Conservation (phyloP, 2,888 invertebrate species). For the Perizoma affinitatum region DNA sequence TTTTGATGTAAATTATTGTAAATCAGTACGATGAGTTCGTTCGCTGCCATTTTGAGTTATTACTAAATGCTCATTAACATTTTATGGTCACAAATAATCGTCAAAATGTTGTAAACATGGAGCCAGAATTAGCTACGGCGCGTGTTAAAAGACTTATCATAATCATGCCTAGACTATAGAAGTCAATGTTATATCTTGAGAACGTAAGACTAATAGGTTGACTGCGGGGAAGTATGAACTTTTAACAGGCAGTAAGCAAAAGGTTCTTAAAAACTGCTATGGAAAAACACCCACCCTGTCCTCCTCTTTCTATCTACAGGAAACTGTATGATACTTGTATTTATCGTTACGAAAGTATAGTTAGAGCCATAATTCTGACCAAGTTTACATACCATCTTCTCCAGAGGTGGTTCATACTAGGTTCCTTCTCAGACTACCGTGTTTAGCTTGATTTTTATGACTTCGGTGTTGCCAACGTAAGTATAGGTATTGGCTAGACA, state of each 20-base stretch:
- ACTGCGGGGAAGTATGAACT: too few species aligned
- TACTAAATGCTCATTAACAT: conserved; percentile 38
- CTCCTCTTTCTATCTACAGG: too few species aligned
- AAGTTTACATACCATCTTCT: too few species aligned
- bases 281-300: too few species aligned
- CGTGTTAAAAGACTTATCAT: neutral
- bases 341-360: too few species aligned
- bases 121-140: conserved; percentile 5
- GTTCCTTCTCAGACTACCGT: neutral
- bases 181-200: too few species aligned
- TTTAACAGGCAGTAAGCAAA: too few species aligned
- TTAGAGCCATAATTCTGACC: too few species aligned
- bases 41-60: conserved; percentile 30
- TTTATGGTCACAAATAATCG: conserved; percentile 33
- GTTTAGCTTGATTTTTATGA: neutral
- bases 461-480: conserved; percentile 4
- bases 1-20: conserved; percentile 22
- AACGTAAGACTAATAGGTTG: too few species aligned
- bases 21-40: conserved; percentile 22
- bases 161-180: neutral
- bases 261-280: too few species aligned
- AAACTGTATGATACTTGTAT: too few species aligned
- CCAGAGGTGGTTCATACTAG: conserved; percentile 3
- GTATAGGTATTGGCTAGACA: conserved; percentile 15
- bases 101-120: conserved; percentile 21